Percentiles rank a stretch among this genome's conserved stretches.
These are phyloP conservation scores for Lymantria dispar DNA, from an alignment of 2,888 invertebrate genomes.

Conservation along the genomic window DNA sequence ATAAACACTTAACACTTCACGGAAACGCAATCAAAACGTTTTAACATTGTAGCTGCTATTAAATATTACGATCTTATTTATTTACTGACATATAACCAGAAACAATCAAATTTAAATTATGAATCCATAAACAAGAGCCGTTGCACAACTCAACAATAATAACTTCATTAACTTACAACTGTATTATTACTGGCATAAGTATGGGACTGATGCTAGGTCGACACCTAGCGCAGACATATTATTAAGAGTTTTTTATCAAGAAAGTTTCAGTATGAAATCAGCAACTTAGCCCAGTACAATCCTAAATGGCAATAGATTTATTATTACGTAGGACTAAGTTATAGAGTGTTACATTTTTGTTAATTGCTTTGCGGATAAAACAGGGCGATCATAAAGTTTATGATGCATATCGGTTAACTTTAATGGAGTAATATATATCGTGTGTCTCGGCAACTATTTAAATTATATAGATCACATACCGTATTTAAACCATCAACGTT, in stretches of 20 bases:
- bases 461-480: no score
- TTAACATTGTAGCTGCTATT: slow-evolving; percentile 2
- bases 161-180: background rate
- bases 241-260: no score
- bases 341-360: no score
- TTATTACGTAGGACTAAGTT: no score
- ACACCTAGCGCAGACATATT: no score
- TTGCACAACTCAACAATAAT: background rate
- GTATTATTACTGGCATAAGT: background rate
- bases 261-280: no score
- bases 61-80: slow-evolving; percentile 3
- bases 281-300: no score
- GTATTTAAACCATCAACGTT: no score
- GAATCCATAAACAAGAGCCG: slow-evolving; percentile 16
- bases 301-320: no score
- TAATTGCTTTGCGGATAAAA: no score
- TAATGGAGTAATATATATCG: slow-evolving; percentile 4
- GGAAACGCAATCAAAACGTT: background rate
- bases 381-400: slow-evolving; percentile 4
- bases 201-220: no score
- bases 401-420: slow-evolving; percentile 18
- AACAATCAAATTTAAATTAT: slow-evolving; percentile 11
- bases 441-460: no score
- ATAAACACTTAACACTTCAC: background rate
- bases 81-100: slow-evolving; percentile 5